Conservation (phyloP, 1,140 invertebrate genomes). For the Arctopsyche grandis region DNA sequence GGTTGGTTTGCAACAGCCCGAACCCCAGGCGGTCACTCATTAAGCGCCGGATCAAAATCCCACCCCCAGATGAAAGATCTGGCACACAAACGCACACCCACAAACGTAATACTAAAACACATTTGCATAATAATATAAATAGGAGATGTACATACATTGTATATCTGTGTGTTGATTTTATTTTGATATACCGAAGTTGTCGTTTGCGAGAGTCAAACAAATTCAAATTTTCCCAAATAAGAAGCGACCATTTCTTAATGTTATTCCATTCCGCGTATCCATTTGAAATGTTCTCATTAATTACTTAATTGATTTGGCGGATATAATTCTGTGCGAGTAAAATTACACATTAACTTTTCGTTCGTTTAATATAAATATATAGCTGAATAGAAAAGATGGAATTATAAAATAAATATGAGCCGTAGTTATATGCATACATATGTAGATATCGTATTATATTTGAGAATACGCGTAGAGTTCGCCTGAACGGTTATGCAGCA, state of each 20-base stretch:
- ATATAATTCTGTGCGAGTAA: not conserved
- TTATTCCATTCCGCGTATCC: not conserved
- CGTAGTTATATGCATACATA: not conserved
- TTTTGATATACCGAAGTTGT: too few relatives aligned
- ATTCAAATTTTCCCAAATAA: slow-evolving; percentile 4
- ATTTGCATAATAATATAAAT: too few relatives aligned
- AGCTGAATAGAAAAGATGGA: too few relatives aligned
- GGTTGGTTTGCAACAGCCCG: not conserved
- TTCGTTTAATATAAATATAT: too few relatives aligned
- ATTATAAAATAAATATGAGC: not conserved
- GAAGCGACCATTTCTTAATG: not conserved
- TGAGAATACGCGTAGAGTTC: too few relatives aligned
- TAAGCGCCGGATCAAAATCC: slow-evolving; percentile 47
- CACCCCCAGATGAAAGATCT: not conserved
- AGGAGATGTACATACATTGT: too few relatives aligned
- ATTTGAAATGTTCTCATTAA: not conserved
- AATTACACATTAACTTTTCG: not conserved
- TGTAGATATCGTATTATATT: not conserved
- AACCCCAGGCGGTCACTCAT: slow-evolving; percentile 51
- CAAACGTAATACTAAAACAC: too few relatives aligned
- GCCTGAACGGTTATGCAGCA: not conserved
- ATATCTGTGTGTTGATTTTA: too few relatives aligned
- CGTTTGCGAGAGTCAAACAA: too few relatives aligned
- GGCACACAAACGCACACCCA: slow-evolving; percentile 15
- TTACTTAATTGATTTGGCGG: slow-evolving; percentile 1